phyloP scores from a whole-genome alignment of 2,113 vertebrate species.

The Cygnus buccinator region DNA sequence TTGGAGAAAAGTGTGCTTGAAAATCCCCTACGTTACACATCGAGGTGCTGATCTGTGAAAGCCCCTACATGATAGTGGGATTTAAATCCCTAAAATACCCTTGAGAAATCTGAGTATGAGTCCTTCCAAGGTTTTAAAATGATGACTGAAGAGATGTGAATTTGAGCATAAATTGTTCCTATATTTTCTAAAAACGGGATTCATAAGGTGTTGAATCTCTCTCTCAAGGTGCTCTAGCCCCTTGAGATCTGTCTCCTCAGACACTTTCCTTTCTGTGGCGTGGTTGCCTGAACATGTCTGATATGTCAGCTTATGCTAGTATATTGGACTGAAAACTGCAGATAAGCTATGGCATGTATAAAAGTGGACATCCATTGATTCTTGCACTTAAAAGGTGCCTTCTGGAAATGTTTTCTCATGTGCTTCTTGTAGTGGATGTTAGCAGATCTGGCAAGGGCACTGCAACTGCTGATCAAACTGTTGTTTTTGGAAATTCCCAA shows the following conservation, averaged over 20 bases:
- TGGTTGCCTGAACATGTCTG: background rate
- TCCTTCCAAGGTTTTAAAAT: background rate
- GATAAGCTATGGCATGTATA: background rate
- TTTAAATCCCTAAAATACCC: background rate
- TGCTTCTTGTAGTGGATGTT: background rate
- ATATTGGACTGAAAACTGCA: background rate
- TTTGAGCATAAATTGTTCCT: background rate
- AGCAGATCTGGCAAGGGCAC: background rate
- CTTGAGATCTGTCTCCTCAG: background rate
- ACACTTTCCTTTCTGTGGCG: background rate
- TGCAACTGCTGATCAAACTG: background rate
- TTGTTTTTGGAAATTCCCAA: background rate
- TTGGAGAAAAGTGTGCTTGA: background rate
- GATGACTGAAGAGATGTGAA: background rate
- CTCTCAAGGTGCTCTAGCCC: background rate
- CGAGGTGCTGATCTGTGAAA: slow-evolving; percentile 5
- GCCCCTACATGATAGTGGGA: background rate
- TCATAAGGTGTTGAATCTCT: background rate
- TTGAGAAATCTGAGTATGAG: background rate
- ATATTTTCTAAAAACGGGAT: background rate
- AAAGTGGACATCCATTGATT: background rate
- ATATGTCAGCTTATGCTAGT: background rate
- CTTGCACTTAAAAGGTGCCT: background rate
- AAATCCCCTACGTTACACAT: background rate
- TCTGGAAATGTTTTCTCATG: background rate